Conservation (phyloP, 2,888 invertebrate species). For the Leptogaster cylindrica region DNA sequence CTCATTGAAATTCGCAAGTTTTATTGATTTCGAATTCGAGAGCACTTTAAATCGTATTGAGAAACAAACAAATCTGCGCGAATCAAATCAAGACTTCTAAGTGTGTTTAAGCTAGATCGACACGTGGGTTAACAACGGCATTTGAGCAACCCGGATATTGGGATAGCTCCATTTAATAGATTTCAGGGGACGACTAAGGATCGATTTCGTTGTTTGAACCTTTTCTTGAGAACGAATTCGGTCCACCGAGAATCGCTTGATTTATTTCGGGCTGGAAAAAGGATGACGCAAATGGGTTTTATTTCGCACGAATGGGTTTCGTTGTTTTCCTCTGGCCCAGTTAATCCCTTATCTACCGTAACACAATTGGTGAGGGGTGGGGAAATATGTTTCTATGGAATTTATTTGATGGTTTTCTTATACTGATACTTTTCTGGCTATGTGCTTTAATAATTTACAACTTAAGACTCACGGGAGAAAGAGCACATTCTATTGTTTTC, state of each 20-base stretch:
- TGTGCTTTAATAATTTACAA: no score
- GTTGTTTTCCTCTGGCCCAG: conserved; percentile 26
- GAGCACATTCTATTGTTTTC: no score
- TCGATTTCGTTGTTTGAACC: conserved; percentile 36
- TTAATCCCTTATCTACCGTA: background rate
- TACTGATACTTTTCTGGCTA: no score
- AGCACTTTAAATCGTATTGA: no score
- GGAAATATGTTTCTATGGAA: conserved; percentile 33
- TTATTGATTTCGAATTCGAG: no score
- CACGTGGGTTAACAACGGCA: conserved; percentile 19
- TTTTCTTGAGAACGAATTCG: conserved; percentile 38
- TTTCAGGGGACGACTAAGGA: conserved; percentile 18
- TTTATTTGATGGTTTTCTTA: no score
- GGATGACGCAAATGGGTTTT: conserved; percentile 46
- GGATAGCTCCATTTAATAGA: conserved; percentile 2
- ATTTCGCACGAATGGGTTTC: conserved; percentile 44
- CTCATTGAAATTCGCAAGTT: no score
- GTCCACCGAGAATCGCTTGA: conserved; percentile 43
- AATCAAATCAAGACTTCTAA: conserved; percentile 7
- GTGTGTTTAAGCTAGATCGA: conserved; percentile 22
- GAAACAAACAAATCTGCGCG: background rate
- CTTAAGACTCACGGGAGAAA: no score
- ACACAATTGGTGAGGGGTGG: conserved; percentile 1
- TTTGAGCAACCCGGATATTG: conserved; percentile 32
- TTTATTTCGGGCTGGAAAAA: conserved; percentile 43